Percentiles rank a stretch among this genome's conserved stretches.
These are phyloP conservation scores for Rhynchonycteris naso DNA, from an alignment of 2,797 vertebrate genomes.

Conservation along the genomic window DNA sequence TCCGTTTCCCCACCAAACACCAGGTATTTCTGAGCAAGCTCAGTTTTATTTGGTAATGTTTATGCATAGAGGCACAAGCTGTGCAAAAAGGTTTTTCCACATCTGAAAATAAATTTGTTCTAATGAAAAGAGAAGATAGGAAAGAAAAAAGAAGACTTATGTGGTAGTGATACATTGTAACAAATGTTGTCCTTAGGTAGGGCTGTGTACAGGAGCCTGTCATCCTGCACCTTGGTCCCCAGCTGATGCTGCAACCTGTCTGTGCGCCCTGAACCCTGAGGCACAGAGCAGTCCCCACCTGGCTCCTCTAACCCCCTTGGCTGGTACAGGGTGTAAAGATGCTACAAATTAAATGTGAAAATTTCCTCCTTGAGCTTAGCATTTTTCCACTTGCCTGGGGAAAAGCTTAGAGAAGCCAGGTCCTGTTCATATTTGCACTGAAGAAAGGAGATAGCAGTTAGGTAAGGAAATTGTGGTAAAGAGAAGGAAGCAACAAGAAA, in stretches of 20 bases:
- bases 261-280: background rate
- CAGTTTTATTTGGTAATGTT: background rate
- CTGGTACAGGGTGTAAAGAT: background rate
- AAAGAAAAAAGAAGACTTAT: background rate
- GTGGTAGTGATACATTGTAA: background rate
- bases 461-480: background rate
- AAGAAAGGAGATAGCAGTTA: background rate
- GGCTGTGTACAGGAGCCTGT: background rate
- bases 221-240: background rate
- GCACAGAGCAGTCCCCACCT: background rate
- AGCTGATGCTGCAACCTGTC: background rate
- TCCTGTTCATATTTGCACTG: background rate
- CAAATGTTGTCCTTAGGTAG: background rate
- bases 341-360: background rate
- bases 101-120: slow-evolving; percentile 43
- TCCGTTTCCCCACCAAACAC: background rate
- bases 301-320: background rate
- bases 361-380: background rate
- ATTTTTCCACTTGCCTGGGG: background rate
- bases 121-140: background rate
- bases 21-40: slow-evolving; percentile 10
- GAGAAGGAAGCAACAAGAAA: background rate
- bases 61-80: background rate
- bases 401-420: background rate
- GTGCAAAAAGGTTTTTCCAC: slow-evolving; percentile 10